Evolutionary conservation across 2,888 invertebrate genomes (phyloP), one percentile per base, ranked within the genome.

Genomic region (Cheilosia impressa): DNA sequence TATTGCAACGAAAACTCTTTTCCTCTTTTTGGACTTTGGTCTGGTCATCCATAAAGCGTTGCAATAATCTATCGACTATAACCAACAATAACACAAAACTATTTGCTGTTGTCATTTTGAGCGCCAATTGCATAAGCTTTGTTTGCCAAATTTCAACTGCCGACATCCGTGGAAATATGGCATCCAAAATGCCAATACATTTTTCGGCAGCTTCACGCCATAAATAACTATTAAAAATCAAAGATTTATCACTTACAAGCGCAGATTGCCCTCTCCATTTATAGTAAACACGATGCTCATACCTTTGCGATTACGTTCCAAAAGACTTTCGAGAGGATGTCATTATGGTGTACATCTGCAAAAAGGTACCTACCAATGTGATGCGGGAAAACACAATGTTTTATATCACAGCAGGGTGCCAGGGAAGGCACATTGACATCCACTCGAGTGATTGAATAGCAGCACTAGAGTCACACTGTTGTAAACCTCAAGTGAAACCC

Each of bases 401-500:
- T 71, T 62, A 77, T 81, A 58, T 66, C 85, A 85, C 85, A 85
- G 81, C 81, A 81, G 81, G 85, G 85, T 55, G 22, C 57, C 45
- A 38, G 31, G 38, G 63, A 45, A 77, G 72, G 63, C 76, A 62
- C 79, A 79, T 79, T 84, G 83, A 78, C 84, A 84, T 47, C 69
- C 65, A 80, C 76, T 81, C 85, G 62, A 85, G 72, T 81, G 81
- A 85, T 81, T 85, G 85, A 85, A 85, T 85, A 72, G 81, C 85
- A 50, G 53, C 60, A 77, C 85, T 77, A 80, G 58, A 76, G 71
- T 77, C 80, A 85, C 84, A 84, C 75, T 84, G 76, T 68, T 85
- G 81, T 81, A 84, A 84, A 85, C 80, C 85, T 85, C 81, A 85
- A 85, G 85, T 77, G 69, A 85, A 81, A 85, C 85, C 85, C 85